A percentile compares a stretch with the other conserved stretches of the same genome.
Conservation (phyloP, 2,113 vertebrate genomes). For the Ibidorhyncha struthersii region DNA sequence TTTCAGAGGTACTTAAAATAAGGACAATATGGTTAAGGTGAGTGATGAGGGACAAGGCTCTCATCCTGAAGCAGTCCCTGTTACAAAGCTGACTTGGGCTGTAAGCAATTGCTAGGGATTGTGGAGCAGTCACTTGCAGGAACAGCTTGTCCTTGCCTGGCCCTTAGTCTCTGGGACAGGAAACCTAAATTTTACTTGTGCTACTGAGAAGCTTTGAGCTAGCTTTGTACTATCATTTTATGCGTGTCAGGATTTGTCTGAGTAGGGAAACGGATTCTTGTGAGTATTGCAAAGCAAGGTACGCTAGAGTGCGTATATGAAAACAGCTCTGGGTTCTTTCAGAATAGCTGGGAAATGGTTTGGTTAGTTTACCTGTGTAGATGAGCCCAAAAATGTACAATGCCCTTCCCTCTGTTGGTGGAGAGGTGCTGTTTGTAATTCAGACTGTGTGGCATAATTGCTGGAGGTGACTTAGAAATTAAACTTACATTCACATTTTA, state of each 20-base stretch:
- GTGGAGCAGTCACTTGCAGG: neutral
- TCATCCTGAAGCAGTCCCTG: neutral
- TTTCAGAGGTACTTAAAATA: neutral
- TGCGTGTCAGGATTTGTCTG: neutral
- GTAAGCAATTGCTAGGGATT: too few species aligned
- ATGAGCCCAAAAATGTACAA: neutral
- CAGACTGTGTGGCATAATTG: too few species aligned
- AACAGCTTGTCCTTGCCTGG: neutral
- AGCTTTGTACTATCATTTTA: neutral
- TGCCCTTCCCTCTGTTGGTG: neutral
- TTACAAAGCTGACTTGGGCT: neutral
- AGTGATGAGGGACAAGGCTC: neutral
- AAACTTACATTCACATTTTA: too few species aligned
- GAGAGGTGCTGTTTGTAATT: neutral
- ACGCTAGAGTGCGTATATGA: accelerated
- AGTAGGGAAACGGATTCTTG: neutral
- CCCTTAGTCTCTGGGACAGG: neutral
- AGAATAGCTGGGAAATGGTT: neutral
- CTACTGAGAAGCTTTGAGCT: neutral
- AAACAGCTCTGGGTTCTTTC: neutral
- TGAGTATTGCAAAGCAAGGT: neutral
- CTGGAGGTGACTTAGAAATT: too few species aligned
- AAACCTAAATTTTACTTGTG: neutral
- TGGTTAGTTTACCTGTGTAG: neutral
- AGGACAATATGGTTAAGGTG: accelerated